These are phyloP conservation scores for Chrysomela aeneicollis DNA, from an alignment of 2,888 invertebrate species.

Conservation along the genomic window DNA sequence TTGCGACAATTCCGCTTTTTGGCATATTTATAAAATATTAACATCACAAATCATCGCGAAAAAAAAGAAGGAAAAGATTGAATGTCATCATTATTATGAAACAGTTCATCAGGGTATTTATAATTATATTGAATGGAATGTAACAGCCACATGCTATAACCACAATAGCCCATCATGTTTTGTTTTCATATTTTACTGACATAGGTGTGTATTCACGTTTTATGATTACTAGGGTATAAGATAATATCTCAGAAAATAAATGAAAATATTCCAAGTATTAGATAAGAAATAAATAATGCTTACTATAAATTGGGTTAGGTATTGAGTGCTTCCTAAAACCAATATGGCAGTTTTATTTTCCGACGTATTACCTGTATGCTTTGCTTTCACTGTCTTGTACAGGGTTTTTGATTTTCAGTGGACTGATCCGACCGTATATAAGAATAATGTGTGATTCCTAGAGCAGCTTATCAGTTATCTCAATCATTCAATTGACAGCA, in stretches of 20 bases:
- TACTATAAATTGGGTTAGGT: not conserved
- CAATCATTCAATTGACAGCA: constrained; percentile 9
- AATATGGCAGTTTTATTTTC: constrained; percentile 25
- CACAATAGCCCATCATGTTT: constrained; percentile 33
- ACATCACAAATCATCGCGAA: constrained; percentile 6
- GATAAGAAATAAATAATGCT: not conserved
- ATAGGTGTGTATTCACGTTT: not conserved
- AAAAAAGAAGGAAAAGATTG: not conserved
- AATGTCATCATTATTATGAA: not conserved
- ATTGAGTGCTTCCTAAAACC: constrained; percentile 23
- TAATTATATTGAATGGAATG: constrained; percentile 10
- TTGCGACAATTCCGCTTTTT: not conserved
- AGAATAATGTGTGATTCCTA: not conserved
- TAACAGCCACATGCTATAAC: not conserved
- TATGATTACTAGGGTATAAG: constrained; percentile 20
- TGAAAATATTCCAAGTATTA: not conserved
- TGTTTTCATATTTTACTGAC: constrained; percentile 32
- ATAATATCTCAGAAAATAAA: constrained; percentile 33
- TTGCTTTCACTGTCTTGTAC: constrained; percentile 28
- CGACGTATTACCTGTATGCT: constrained; percentile 30
- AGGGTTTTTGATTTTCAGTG: constrained; percentile 30
- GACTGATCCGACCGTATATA: constrained; percentile 30
- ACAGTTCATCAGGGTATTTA: constrained; percentile 28
- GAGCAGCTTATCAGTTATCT: not conserved
- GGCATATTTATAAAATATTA: not conserved